Base-by-base conservation (phyloP, 1,140 invertebrate genomes). In the Harpegnathos saltator region DNA sequence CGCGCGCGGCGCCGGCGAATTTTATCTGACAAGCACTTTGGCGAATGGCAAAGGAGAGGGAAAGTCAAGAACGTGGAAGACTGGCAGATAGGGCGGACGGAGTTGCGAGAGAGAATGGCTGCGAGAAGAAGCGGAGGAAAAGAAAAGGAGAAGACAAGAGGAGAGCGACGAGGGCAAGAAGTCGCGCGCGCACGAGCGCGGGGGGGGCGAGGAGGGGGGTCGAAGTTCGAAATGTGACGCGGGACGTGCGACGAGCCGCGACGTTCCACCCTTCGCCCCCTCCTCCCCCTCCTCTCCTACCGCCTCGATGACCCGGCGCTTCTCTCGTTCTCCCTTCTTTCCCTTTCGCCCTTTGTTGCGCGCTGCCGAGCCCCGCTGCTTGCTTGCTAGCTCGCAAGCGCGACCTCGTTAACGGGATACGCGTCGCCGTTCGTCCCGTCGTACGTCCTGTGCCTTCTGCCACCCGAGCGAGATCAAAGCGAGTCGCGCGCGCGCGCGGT, bases 191-290 rank as follows among this genome's bases (percentile, higher is more conserved):
- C n/a, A n/a, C n/a, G n/a, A n/a, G n/a, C n/a, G n/a, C n/a, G 22
- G 59, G 82, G 58, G 48, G 54, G 14, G 26, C 3, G 22, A n/a
- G 5, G 26, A 22, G 29, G n/a, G 44, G 62, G 33, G 48, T 24
- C 61, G 17, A 82, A 83, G 81, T 71, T 83, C 68, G 71, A 78
- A 62, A 52, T 68, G 59, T 50, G 75, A 80, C 71, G 82, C 85
- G 73, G 85, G 87, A 88, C 87, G 87, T 89, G 87, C 87, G 75
- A 74, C 65, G 88, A 90, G 81, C 88, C 85, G 74, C 82, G 75
- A 69, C 82, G 75, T 89, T 89, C 84, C 56, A 44, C 50, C n/a
- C n/a, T n/a, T n/a, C n/a, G n/a, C n/a, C n/a, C n/a, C n/a, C n/a
- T n/a, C n/a, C n/a, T n/a, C n/a, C n/a, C n/a, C n/a, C n/a, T n/a